Conservation (phyloP, 2,113 vertebrate genomes). For the Callaeas wilsoni region DNA sequence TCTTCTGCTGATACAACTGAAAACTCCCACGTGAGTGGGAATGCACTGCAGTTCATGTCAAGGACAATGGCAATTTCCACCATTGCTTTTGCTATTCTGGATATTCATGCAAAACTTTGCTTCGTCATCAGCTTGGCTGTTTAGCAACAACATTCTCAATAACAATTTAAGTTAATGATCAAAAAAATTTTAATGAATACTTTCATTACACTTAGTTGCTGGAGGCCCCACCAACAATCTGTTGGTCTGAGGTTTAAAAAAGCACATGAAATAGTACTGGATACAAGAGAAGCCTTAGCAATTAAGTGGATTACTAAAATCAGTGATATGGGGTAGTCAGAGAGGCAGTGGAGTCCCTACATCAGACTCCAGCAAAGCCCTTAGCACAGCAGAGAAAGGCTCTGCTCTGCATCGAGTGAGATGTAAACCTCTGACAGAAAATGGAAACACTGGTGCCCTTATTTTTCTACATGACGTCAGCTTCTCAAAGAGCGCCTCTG, state of each 20-base stretch:
- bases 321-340: not conserved
- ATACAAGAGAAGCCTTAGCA: not conserved
- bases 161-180: not conserved
- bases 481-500: not conserved
- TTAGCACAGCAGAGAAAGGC: not conserved
- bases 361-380: not conserved
- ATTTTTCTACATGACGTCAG: not conserved
- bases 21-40: not conserved
- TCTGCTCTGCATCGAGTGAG: not conserved
- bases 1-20: not conserved
- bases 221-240: not conserved
- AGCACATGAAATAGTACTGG: not conserved
- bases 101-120: not conserved
- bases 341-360: not conserved
- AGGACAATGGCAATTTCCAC: not conserved
- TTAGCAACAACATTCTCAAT: not conserved
- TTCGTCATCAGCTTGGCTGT: not conserved
- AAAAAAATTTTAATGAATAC: not conserved
- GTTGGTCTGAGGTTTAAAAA: not conserved
- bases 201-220: not conserved
- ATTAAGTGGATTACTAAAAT: not conserved
- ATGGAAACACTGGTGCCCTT: not conserved
- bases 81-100: not conserved
- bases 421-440: not conserved
- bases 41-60: not conserved